Percentiles rank a stretch among this genome's conserved stretches.
Evolutionary conservation across 1,140 invertebrate species (phyloP).

Genomic region (Seison nebaliae): DNA sequence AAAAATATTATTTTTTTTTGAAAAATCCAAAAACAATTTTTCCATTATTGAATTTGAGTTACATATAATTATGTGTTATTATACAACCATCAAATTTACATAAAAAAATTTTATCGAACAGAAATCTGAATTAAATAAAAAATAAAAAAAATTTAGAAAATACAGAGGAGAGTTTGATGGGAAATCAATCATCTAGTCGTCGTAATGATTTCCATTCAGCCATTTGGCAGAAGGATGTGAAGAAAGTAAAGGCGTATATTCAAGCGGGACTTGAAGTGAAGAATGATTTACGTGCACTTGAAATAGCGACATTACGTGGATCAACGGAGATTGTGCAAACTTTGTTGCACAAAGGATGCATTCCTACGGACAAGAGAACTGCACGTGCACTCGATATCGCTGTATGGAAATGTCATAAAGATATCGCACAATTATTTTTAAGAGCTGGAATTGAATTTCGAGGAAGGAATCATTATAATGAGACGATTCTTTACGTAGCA

Average conservation of each 20-base stretch:
- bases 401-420: constrained; percentile 7
- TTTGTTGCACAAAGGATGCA: neutral
- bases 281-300: neutral
- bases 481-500: neutral
- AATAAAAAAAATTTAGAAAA: no score
- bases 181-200: neutral
- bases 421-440: constrained; percentile 1
- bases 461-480: constrained; percentile 1
- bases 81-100: no score
- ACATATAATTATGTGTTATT: no score
- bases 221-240: neutral
- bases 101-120: no score
- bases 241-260: constrained; percentile 2
- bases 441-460: constrained; percentile 4
- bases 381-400: constrained; percentile 1
- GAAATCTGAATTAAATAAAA: no score
- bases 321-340: constrained; percentile 1
- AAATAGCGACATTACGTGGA: neutral
- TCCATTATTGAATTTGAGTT: no score
- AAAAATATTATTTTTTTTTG: no score
- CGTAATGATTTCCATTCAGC: neutral
- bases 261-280: neutral
- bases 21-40: no score
- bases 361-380: neutral
- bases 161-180: no score